phyloP scores from a whole-genome alignment of 2,797 vertebrate genomes.

The Syngnathus rostellatus region DNA sequence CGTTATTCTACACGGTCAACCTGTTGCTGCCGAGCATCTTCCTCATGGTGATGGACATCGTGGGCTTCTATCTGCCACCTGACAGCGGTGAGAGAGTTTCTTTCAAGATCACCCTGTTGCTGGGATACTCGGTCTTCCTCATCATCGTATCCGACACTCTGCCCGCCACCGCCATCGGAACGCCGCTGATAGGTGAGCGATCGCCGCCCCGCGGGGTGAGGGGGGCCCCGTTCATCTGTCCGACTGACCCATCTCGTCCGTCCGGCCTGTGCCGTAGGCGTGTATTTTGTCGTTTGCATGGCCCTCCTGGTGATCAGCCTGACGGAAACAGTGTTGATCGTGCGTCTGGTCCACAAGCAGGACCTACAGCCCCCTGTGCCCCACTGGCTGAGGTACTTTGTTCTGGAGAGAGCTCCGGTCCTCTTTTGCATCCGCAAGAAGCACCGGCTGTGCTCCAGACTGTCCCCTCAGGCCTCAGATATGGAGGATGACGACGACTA shows the following conservation, averaged over 20 bases:
- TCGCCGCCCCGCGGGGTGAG: too few species aligned
- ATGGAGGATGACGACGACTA: constrained; percentile 73
- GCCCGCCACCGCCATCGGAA: constrained; percentile 90
- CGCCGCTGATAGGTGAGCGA: constrained; percentile 82
- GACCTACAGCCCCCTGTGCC: constrained; percentile 89
- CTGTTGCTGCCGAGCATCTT: constrained; percentile 93
- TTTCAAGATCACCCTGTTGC: constrained; percentile 94
- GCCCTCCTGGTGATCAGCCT: constrained; percentile 93
- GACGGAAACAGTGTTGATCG: constrained; percentile 89
- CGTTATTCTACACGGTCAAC: constrained; percentile 90
- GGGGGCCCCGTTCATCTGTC: neutral
- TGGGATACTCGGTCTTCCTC: constrained; percentile 98
- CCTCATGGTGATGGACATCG: constrained; percentile 93
- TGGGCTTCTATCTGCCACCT: constrained; percentile 92
- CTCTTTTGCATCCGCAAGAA: constrained; percentile 80
- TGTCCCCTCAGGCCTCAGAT: constrained; percentile 38
- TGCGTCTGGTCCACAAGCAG: constrained; percentile 90
- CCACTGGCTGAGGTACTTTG: constrained; percentile 77
- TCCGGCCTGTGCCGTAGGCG: constrained; percentile 59
- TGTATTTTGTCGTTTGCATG: constrained; percentile 99
- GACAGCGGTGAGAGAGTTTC: constrained; percentile 95
- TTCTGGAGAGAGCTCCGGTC: constrained; percentile 73
- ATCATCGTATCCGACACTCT: constrained; percentile 95
- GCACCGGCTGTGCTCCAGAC: constrained; percentile 57
- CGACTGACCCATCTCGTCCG: neutral